phyloP scores from a whole-genome alignment of 2,797 vertebrate genomes.

The Poeciliopsis gracilis region DNA sequence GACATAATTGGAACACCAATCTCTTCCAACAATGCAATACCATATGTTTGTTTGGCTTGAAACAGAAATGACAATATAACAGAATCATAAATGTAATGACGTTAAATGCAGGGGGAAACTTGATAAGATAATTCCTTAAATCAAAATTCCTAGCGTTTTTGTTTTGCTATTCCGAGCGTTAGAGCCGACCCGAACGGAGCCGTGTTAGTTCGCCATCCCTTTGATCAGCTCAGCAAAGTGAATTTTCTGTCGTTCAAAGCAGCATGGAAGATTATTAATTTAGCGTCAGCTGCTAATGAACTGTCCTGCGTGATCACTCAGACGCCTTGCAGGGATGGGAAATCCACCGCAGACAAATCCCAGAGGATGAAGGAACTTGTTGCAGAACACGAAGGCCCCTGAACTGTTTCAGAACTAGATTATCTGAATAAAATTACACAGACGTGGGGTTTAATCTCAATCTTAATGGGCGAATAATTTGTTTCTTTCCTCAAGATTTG shows the following conservation, averaged over 20 bases:
- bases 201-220: conserved; percentile 5
- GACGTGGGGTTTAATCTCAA: not conserved
- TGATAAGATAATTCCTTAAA: not conserved
- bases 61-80: not conserved
- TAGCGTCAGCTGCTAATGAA: conserved; percentile 40
- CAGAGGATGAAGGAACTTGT: not conserved
- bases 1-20: not conserved
- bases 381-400: not conserved
- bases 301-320: conserved; percentile 13
- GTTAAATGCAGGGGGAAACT: not conserved
- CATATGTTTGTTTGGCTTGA: not conserved
- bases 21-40: not conserved
- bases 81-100: not conserved
- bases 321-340: conserved; percentile 5
- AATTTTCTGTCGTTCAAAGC: conserved; percentile 50
- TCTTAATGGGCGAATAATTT: not conserved
- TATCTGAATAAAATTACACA: conserved; percentile 4
- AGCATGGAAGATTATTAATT: conserved; percentile 32
- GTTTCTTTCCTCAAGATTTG: not conserved
- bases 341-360: not conserved
- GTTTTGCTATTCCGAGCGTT: not conserved
- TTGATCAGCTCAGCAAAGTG: conserved; percentile 47
- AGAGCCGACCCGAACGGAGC: not conserved
- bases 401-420: not conserved
- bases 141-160: not conserved